These are phyloP conservation scores for Gavia stellata DNA, from an alignment of 2,113 vertebrate species.

Conservation along the genomic window DNA sequence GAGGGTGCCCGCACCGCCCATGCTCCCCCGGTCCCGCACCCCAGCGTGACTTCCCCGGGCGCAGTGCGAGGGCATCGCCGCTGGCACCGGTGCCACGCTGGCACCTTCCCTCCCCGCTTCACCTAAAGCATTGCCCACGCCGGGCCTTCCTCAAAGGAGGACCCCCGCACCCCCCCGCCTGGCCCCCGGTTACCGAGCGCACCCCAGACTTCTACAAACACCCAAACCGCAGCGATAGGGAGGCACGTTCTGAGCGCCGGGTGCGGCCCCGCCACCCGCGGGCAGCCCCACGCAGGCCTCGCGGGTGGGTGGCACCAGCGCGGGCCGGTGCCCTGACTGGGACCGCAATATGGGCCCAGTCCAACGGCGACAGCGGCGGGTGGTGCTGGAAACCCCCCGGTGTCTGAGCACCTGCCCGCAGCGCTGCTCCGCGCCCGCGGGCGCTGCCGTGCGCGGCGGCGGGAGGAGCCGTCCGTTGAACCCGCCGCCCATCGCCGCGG, in stretches of 20 bases:
- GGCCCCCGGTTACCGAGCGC: fast-evolving
- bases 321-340: not conserved
- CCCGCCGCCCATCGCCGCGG: not conserved
- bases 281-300: not conserved
- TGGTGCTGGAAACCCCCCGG: not conserved
- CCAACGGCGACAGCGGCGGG: not conserved
- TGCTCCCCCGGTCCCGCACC: not conserved
- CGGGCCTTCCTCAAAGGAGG: not conserved
- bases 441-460: not conserved
- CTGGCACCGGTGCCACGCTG: not conserved
- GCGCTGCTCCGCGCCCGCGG: not conserved
- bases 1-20: not conserved
- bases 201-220: not conserved
- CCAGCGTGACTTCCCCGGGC: fast-evolving
- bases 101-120: not conserved
- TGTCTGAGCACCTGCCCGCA: not conserved
- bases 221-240: not conserved
- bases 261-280: fast-evolving
- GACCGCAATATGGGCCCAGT: not conserved
- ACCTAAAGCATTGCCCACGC: not conserved
- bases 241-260: not conserved
- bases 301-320: not conserved
- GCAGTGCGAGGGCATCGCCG: not conserved
- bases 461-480: not conserved
- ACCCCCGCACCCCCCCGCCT: not conserved